Percentiles rank a stretch among this genome's conserved stretches.
Evolutionary conservation across 92 coral and sea anemone species (phyloP).

Genomic region (Zoanthus sansibaricus): DNA sequence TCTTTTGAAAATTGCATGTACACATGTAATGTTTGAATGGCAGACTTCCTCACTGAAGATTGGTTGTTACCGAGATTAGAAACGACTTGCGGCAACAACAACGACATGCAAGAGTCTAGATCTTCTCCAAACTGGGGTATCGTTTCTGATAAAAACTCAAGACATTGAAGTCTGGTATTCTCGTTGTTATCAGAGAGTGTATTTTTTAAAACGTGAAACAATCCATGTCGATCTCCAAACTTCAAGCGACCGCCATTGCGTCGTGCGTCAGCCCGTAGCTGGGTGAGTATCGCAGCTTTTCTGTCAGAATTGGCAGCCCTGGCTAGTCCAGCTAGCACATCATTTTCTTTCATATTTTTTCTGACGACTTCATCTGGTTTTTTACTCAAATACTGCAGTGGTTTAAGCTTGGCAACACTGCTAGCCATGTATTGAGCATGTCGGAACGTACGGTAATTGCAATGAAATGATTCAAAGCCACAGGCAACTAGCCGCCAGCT

Average conservation of each 20-base stretch:
- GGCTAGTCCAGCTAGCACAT: constrained; percentile 91
- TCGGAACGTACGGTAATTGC: constrained; percentile 75
- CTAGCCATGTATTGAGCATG: constrained; percentile 82
- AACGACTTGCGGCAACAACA: constrained; percentile 92
- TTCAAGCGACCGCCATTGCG: constrained; percentile 97
- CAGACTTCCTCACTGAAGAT: constrained; percentile 92
- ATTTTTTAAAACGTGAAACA: constrained; percentile 93
- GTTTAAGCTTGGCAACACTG: constrained; percentile 98
- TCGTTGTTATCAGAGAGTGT: constrained; percentile 85
- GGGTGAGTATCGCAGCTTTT: constrained; percentile 89
- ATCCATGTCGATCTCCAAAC: constrained; percentile 90
- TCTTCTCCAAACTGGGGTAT: constrained; percentile 96
- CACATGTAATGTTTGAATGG: constrained; percentile 97
- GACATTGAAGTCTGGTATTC: constrained; percentile 88
- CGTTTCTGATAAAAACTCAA: constrained; percentile 91
- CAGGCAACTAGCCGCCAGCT: constrained; percentile 68
- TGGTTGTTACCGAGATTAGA: constrained; percentile 93
- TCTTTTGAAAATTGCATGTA: constrained; percentile 95
- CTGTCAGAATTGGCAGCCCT: constrained; percentile 78
- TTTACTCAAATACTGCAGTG: constrained; percentile 92
- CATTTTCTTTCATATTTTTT: constrained; percentile 93
- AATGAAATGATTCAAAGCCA: constrained; percentile 71
- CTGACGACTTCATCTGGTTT: constrained; percentile 93
- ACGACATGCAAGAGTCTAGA: constrained; percentile 93
- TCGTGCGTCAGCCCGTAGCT: constrained; percentile 89